Percentiles rank a stretch among this genome's conserved stretches.
These are phyloP conservation scores for Morpho helenor DNA, from an alignment of 2,888 invertebrate species.

Conservation along the genomic window DNA sequence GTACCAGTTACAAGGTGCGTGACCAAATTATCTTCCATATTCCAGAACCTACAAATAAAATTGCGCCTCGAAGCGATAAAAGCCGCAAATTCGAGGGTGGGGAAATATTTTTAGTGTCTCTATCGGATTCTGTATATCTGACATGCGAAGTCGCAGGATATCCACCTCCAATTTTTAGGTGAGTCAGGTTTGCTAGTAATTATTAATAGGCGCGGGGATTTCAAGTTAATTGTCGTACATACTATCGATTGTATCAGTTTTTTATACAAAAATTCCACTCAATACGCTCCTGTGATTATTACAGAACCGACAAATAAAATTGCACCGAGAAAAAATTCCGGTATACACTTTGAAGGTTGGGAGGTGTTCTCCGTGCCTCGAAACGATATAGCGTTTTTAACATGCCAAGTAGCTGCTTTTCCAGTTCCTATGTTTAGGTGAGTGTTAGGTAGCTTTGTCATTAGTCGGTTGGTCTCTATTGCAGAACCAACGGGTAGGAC, in stretches of 20 bases:
- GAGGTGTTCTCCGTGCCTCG: conserved; percentile 77
- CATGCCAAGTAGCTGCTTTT: conserved; percentile 84
- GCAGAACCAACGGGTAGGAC: conserved; percentile 86
- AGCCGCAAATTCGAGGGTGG: conserved; percentile 59
- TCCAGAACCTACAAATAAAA: conserved; percentile 85
- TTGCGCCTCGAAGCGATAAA: conserved; percentile 78
- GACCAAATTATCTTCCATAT: conserved; percentile 45
- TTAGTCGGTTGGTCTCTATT: conserved; percentile 47
- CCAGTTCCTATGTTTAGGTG: conserved; percentile 86
- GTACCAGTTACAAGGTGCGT: conserved; percentile 83
- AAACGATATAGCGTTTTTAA: conserved; percentile 77
- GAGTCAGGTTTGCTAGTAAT: conserved; percentile 29
- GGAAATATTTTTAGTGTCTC: conserved; percentile 62
- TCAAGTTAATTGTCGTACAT: neutral
- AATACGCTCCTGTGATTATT: conserved; percentile 35
- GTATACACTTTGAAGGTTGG: conserved; percentile 82
- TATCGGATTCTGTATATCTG: conserved; percentile 57
- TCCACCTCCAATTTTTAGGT: conserved; percentile 75
- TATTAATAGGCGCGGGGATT: neutral
- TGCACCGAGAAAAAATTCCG: conserved; percentile 77
- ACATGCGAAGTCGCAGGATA: conserved; percentile 77
- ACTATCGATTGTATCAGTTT: neutral
- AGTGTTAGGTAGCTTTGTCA: conserved; percentile 55
- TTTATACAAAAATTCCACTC: conserved; percentile 1
- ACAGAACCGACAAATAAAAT: conserved; percentile 81